Conservation (phyloP, 1,140 invertebrate genomes). For the Drosophila tropicalis region DNA sequence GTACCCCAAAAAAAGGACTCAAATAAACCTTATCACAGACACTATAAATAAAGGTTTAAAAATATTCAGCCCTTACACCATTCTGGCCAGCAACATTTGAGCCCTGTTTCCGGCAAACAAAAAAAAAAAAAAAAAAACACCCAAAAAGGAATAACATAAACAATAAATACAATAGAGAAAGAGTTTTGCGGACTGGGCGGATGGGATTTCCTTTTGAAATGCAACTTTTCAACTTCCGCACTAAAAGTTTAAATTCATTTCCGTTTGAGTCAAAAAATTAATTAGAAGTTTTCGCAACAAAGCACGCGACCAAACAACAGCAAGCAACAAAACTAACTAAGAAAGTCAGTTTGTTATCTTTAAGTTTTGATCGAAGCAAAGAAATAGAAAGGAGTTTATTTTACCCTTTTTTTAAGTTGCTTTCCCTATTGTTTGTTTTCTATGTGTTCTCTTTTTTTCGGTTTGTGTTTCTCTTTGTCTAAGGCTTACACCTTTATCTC, state of each 20-base stretch:
- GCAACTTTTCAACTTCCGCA: conserved; percentile 66
- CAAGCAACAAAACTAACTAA: conserved; percentile 5
- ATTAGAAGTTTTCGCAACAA: conserved; percentile 64
- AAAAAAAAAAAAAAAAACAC: conserved; percentile 1
- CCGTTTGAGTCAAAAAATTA: conserved; percentile 65
- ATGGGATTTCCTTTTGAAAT: conserved; percentile 7
- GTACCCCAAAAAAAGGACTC: conserved; percentile 10
- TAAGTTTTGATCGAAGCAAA: conserved; percentile 22
- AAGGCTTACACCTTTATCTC: too few species aligned
- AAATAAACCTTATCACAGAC: conserved; percentile 4
- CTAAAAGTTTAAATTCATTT: conserved; percentile 78
- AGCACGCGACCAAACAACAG: conserved; percentile 41
- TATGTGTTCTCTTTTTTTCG: not conserved
- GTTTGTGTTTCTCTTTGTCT: not conserved
- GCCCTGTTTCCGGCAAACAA: conserved; percentile 33
- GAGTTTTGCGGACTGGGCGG: not conserved
- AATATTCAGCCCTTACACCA: not conserved
- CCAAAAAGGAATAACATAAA: conserved; percentile 32
- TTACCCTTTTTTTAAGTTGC: not conserved
- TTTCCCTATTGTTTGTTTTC: conserved; percentile 33
- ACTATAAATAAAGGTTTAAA: conserved; percentile 43
- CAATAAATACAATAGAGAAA: conserved; percentile 45
- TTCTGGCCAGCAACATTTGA: conserved; percentile 34
- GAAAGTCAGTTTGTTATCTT: conserved; percentile 34
- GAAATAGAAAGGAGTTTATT: conserved; percentile 2